Evolutionary conservation across 2,797 vertebrate genomes (phyloP).

Genomic region (Dryobates pubescens): DNA sequence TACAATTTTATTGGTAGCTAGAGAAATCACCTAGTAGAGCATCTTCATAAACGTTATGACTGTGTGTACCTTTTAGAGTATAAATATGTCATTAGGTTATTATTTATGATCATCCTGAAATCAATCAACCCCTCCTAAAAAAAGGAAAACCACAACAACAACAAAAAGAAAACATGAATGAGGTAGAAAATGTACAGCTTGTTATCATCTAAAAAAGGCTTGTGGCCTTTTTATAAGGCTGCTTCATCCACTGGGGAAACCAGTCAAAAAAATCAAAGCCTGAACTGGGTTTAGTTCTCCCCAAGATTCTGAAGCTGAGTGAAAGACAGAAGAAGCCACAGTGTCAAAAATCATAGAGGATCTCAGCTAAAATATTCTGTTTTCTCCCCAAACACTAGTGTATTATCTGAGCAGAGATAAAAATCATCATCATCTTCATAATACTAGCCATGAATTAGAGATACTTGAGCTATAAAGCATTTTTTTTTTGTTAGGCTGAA

Average conservation of each 20-base stretch:
- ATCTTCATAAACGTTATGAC: too few species aligned
- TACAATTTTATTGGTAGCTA: not conserved
- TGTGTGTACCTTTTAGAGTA: not conserved
- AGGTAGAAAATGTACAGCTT: conserved; percentile 47
- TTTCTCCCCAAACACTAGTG: conserved; percentile 7
- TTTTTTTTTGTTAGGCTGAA: not conserved
- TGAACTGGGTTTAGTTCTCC: not conserved
- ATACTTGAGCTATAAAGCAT: not conserved
- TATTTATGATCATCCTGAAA: not conserved
- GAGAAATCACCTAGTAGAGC: not conserved
- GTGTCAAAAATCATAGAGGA: conserved; percentile 33
- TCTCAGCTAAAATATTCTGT: conserved; percentile 47
- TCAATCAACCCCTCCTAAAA: too few species aligned
- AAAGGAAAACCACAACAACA: too few species aligned
- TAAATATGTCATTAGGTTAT: not conserved
- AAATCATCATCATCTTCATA: conserved; percentile 50
- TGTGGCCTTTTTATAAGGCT: conserved; percentile 22
- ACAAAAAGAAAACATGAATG: not conserved
- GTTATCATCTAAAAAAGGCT: conserved; percentile 24
- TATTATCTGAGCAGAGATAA: conserved; percentile 17
- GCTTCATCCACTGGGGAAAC: conserved; percentile 49
- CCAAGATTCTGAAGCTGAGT: conserved; percentile 35
- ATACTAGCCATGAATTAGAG: conserved; percentile 40
- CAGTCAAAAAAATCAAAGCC: conserved; percentile 58
- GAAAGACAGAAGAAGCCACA: conserved; percentile 28